Base-by-base conservation (phyloP, 2,797 vertebrate genomes). In the Siniperca scherzeri region DNA sequence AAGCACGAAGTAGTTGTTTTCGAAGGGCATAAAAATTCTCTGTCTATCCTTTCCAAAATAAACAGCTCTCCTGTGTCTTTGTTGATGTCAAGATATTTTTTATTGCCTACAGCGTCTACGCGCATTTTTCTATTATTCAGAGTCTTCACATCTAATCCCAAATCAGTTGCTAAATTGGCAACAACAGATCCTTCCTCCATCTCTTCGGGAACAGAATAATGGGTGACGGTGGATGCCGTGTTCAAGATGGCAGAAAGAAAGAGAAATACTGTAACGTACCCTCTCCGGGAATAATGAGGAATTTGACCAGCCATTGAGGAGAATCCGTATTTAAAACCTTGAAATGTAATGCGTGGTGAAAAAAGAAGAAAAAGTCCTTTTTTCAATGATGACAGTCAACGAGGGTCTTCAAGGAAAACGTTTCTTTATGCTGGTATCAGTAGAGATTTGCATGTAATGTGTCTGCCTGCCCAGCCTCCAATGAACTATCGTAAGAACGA, bases 171-270 rank as follows among this genome's bases (percentile, higher is more conserved):
- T 79, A 96, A 77, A 87, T 94, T 96, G 1, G 94, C 95, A 40
- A 96, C 94, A 21, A 96, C 87, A 0, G 90, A 94, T 1, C 95
- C 94, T 70, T 89, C 91, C 53, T 95, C 94, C 89, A 94, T 90
- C 89, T 97, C 96, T 60, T 96, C 96, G 0, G 89, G 79, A 3
- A 95, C 70, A 7, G 96, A 95, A 83, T 96, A 96, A 42, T 93
- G 95, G 30, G 89, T 93, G 33, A 95, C 93, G 21, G 91, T 52
- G 16, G 66, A 83, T 0, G 38, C 83, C 0, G 46, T 22, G n/a
- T 56, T 33, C 38, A 86, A 13, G 4, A 69, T 55, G 4, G 78
- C 61, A 40, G 13, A 78, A 0, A 92, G 10, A 70, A 79, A 17
- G 25, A 93, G 2, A 16, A 90, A 68, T 6, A 55, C 1, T 3